Evolutionary conservation across 2,113 vertebrate genomes (phyloP).

Genomic region (Clarias batrachus): DNA sequence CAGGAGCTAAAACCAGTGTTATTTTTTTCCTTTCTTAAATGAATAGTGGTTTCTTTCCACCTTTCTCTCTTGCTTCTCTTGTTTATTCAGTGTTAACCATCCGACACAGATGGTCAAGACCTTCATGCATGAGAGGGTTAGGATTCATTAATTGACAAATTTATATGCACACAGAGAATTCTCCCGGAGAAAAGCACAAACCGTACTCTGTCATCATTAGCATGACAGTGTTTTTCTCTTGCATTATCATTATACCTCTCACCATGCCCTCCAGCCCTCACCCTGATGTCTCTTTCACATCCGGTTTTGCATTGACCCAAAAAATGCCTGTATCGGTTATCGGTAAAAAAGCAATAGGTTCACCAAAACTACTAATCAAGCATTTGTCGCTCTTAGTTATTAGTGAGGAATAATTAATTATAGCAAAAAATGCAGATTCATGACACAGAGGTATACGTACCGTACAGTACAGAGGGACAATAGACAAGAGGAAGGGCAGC

Average conservation of each 20-base stretch:
- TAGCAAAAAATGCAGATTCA: not conserved
- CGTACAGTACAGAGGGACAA: not conserved
- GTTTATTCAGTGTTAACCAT: not conserved
- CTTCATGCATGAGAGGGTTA: not conserved
- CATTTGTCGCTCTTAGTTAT: not conserved
- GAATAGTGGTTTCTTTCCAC: not conserved
- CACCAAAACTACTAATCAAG: not conserved
- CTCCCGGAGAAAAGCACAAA: not conserved
- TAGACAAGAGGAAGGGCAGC: not conserved
- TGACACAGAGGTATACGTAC: not conserved
- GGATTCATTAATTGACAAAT: slow-evolving; percentile 2
- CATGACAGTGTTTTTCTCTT: not conserved
- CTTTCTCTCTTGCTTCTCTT: not conserved
- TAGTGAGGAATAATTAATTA: not conserved
- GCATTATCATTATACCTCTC: slow-evolving; percentile 6
- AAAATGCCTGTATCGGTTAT: not conserved
- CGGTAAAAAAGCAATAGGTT: not conserved
- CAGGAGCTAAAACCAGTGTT: not conserved
- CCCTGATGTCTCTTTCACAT: not conserved
- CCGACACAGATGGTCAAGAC: slow-evolving; percentile 7
- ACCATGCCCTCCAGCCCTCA: not conserved
- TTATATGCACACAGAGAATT: not conserved
- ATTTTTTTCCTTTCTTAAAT: not conserved
- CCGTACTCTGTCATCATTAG: slow-evolving; percentile 31
- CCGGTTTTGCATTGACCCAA: not conserved